These are phyloP conservation scores for Pseudopodoces humilis DNA, from an alignment of 2,113 vertebrate genomes.

Conservation along the genomic window DNA sequence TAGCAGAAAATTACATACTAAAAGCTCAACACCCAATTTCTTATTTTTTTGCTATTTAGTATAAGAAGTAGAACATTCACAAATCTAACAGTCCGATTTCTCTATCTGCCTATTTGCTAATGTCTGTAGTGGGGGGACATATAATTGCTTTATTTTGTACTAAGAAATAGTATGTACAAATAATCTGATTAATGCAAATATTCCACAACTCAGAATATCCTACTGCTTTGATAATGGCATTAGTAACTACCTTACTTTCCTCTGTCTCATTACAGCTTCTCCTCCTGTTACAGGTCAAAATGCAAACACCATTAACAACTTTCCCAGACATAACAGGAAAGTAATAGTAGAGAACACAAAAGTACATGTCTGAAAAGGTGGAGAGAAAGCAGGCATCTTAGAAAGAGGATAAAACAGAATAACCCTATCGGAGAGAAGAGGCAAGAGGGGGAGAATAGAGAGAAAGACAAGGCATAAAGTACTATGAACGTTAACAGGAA, in stretches of 20 bases:
- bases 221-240: not conserved
- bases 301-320: not conserved
- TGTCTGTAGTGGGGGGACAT: not conserved
- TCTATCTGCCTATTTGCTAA: not conserved
- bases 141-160: not conserved
- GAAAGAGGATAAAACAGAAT: not conserved
- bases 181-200: constrained; percentile 13
- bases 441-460: not conserved
- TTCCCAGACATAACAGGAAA: not conserved
- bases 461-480: not conserved
- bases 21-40: constrained; percentile 24
- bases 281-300: not conserved
- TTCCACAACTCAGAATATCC: constrained; percentile 1
- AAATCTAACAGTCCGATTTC: not conserved
- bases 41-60: not conserved
- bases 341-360: not conserved
- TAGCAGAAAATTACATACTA: constrained; percentile 41
- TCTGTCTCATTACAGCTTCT: not conserved
- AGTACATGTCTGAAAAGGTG: not conserved
- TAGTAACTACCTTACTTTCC: not conserved
- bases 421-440: not conserved
- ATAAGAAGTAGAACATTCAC: constrained; percentile 4
- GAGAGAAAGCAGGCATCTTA: not conserved
- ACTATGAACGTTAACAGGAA: constrained; percentile 45
- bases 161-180: not conserved